Base-by-base conservation (phyloP, 2,888 invertebrate species). In the Caenorhabditis sp. region DNA sequence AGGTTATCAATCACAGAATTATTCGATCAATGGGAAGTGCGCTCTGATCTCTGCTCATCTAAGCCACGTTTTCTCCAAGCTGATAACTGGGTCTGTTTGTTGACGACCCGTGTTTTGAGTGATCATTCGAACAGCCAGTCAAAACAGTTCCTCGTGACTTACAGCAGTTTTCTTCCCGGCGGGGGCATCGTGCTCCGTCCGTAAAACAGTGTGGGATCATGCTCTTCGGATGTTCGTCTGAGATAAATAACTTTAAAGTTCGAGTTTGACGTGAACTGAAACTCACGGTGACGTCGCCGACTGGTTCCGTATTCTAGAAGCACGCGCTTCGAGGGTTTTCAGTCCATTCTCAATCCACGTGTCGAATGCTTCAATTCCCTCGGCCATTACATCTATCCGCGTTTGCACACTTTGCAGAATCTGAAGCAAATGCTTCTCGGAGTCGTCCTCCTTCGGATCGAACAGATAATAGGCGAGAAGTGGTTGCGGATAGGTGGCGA, bases 401-500 rank as follows among this genome's bases (percentile, higher is more conserved):
- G 95, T 94, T 86, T 95, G 94, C 50, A 96, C 91, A 50, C 93
- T 92, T 72, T 93, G 93, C 83, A 95, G 90, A 78, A 94, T 93
- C 93, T 93, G 88, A 82, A 86, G 27, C 20, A 75, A 11, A 43
- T 70, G 50, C 32, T 65, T 71, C 26, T 53, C 55, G 1, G 48
- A 27, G 20, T 43, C 50, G 17, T 71, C 72, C 39, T 77, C 61
- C 20, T 77, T 77, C 15, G 55, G 46, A 37, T 95, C 94, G 78
- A 98, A 92, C 48, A 98, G 91, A 89, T 96, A 93, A 2, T 95
- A 94, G 80, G 94, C 93, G 58, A 97, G 91, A 62, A 97, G 91
- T 6, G 96, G 95, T 83, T 96, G 94, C 0, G 96, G 95, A 90
- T 95, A 94, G 72, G 94, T 92, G 5, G 95, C 94, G 81, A 98